phyloP scores from a whole-genome alignment of 2,113 vertebrate species.

The Lampris incognitus region DNA sequence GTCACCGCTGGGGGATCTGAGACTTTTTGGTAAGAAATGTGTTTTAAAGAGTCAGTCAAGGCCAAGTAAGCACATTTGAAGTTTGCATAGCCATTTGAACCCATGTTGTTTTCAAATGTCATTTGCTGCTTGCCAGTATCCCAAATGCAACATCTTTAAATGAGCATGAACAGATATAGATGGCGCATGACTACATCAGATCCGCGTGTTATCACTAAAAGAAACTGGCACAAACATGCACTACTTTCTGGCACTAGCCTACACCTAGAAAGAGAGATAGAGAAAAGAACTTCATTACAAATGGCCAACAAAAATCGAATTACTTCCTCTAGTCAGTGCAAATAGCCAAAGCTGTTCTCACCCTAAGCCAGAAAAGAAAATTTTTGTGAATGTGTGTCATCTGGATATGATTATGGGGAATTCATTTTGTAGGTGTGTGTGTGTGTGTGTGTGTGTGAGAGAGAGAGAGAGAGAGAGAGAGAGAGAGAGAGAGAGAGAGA shows the following conservation, averaged over 20 bases:
- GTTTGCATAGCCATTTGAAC: slow-evolving; percentile 18
- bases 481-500: too few species aligned
- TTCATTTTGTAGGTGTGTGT: slow-evolving; percentile 24
- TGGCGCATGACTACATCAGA: slow-evolving; percentile 25
- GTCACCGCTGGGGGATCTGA: background rate
- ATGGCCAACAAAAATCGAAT: slow-evolving; percentile 47
- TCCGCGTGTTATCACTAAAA: slow-evolving; percentile 32
- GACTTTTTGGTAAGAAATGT: slow-evolving; percentile 25
- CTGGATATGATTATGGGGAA: slow-evolving; percentile 48
- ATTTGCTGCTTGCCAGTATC: slow-evolving; percentile 21
- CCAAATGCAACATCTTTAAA: slow-evolving; percentile 19
- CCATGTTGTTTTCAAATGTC: slow-evolving; percentile 44
- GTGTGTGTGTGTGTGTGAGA: background rate
- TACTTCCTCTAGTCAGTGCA: slow-evolving; percentile 42
- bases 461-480: too few species aligned
- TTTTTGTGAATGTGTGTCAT: slow-evolving; percentile 10
- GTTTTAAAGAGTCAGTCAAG: slow-evolving; percentile 28
- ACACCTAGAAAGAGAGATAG: slow-evolving; percentile 22
- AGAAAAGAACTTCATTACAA: slow-evolving; percentile 48
- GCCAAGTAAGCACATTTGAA: slow-evolving; percentile 20
- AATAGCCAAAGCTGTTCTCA: slow-evolving; percentile 55
- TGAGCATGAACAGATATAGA: slow-evolving; percentile 17
- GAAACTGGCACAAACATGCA: slow-evolving; percentile 45
- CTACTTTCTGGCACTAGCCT: slow-evolving; percentile 25
- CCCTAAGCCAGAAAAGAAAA: slow-evolving; percentile 27